A percentile compares a stretch with the other conserved stretches of the same genome.
phyloP scores from a whole-genome alignment of 2,797 vertebrate genomes.

The Oreortyx pictus region DNA sequence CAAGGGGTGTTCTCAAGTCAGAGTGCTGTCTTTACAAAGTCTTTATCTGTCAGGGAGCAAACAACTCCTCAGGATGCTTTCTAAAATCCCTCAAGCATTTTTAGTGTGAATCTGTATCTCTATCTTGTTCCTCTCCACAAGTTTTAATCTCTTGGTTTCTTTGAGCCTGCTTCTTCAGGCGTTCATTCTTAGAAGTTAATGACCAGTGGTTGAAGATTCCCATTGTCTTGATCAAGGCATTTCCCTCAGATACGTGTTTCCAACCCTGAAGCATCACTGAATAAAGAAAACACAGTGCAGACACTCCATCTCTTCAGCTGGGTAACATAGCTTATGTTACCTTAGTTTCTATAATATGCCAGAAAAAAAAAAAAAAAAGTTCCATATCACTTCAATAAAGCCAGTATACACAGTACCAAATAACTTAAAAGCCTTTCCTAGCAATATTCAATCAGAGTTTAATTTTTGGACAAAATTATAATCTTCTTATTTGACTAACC shows the following conservation, averaged over 20 bases:
- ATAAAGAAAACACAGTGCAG: background rate
- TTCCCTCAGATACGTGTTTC: rapidly evolving
- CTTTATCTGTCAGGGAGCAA: background rate
- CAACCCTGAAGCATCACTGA: background rate
- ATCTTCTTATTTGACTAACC: background rate
- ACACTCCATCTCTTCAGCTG: background rate
- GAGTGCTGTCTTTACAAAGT: background rate
- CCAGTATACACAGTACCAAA: rapidly evolving
- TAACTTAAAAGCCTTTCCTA: background rate
- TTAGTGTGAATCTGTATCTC: background rate
- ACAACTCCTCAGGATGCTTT: background rate
- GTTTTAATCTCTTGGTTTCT: background rate
- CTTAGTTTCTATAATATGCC: background rate
- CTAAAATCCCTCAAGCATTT: background rate
- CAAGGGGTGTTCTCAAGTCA: background rate
- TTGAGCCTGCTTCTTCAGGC: background rate
- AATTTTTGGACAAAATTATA: background rate
- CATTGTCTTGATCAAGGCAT: background rate
- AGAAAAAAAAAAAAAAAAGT: rapidly evolving
- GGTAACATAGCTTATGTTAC: background rate
- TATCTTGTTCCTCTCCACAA: background rate
- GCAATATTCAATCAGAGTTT: background rate
- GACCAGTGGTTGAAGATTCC: background rate
- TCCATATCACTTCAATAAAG: background rate
- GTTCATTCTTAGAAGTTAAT: background rate